phyloP scores from a whole-genome alignment of 2,113 vertebrate genomes.

The Cryptomyrus ogoouensis region DNA sequence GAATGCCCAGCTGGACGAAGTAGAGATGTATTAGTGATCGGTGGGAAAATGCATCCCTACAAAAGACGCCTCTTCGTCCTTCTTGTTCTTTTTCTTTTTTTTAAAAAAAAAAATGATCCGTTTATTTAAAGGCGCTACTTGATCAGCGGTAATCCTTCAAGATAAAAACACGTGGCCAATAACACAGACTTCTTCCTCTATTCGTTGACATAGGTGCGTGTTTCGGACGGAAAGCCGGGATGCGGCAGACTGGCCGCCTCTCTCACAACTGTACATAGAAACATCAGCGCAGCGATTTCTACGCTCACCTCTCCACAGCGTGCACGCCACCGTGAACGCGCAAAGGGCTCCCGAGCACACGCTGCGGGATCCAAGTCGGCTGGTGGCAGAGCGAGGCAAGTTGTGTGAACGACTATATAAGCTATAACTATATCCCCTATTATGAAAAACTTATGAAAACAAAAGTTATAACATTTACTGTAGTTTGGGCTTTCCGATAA shows the following conservation, averaged over 20 bases:
- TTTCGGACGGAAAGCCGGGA: neutral
- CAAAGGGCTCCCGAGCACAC: neutral
- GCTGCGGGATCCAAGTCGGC: neutral
- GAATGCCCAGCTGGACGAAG: neutral
- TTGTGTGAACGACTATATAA: slow-evolving; percentile 13
- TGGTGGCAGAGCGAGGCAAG: neutral
- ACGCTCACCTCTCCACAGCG: neutral
- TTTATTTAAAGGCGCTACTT: neutral
- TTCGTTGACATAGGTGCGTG: neutral
- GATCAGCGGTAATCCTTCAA: neutral
- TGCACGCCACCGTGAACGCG: neutral
- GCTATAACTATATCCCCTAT: slow-evolving; percentile 6
- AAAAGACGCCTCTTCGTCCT: neutral
- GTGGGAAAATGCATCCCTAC: neutral
- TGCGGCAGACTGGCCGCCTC: neutral
- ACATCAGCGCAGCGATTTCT: neutral
- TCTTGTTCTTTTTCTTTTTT: neutral
- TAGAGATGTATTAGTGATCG: neutral
- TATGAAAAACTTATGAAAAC: neutral
- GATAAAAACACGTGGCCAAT: slow-evolving; percentile 1
- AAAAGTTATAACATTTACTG: neutral
- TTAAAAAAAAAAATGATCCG: neutral
- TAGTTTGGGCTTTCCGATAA: neutral
- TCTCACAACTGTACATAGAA: neutral
- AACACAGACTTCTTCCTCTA: neutral